phyloP scores from a whole-genome alignment of 1,140 invertebrate genomes.

The Drosophila takahashii region DNA sequence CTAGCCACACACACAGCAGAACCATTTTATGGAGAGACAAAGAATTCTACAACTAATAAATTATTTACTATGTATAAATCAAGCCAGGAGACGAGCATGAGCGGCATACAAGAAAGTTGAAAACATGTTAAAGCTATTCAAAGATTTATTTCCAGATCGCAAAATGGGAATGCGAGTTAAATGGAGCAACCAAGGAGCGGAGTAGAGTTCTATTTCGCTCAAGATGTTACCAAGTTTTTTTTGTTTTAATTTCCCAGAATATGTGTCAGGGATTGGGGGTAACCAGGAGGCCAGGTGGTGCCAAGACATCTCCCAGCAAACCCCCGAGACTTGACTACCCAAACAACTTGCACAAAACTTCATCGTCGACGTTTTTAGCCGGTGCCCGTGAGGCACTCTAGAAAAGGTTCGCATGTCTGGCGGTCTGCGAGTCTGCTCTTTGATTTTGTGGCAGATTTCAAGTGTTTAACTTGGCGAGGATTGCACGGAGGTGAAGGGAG shows the following conservation, averaged over 20 bases:
- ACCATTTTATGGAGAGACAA: conserved; percentile 26
- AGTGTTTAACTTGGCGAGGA: conserved; percentile 58
- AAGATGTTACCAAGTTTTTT: conserved; percentile 52
- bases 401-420: conserved; percentile 33
- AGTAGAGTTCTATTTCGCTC: conserved; percentile 36
- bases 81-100: conserved; percentile 24
- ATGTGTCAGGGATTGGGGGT: conserved; percentile 47
- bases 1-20: conserved; percentile 29
- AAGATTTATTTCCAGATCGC: conserved; percentile 62
- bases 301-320: background rate
- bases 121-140: conserved; percentile 71
- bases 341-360: conserved; percentile 51
- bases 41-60: conserved; percentile 53
- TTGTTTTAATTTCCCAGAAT: conserved; percentile 58
- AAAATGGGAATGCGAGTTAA: conserved; percentile 7
- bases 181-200: background rate
- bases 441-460: conserved; percentile 72
- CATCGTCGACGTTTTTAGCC: conserved; percentile 18
- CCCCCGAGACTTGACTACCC: conserved; percentile 6
- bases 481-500: background rate
- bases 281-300: conserved; percentile 12
- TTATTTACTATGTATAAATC: conserved; percentile 74
- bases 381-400: conserved; percentile 23
- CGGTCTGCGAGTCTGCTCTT: conserved; percentile 40
- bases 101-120: conserved; percentile 50